Base-by-base conservation (phyloP, 2,888 invertebrate genomes). In the Sialis lutaria region DNA sequence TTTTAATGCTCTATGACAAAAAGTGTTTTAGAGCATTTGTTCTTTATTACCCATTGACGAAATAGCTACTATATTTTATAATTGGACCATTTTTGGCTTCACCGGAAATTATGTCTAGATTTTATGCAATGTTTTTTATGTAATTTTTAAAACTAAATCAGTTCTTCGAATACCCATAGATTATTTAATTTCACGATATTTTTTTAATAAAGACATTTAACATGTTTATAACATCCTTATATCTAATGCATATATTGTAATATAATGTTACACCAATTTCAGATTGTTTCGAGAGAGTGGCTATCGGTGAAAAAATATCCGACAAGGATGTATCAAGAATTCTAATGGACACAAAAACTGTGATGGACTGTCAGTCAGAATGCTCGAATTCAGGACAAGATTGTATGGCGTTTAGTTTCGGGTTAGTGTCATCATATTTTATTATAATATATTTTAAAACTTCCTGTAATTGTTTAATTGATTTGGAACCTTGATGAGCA, bases 251-350 rank as follows among this genome's bases (percentile, higher is more conserved):
- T 22, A 22, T 22, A 22, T 22, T 22, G 4, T 22, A 22, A 2
- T 22, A 22, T 22, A 22, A 22, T 22, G 22, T 22, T 22, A 22
- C 22, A 22, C 48, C 48, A 46, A 51, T 58, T 60, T 37, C 54
- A 73, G 73, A 71, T 63, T 73, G 73, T 57, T 73, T 69, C 56
- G 69, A 69, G 53, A 61, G 72, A 56, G 56, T 70, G 52, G 67
- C 70, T 8, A 68, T 72, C 47, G 73, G 72, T 39, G 65, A 69
- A 50, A 62, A 67, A 52, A 54, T 71, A 6, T 58, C 62, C 35
- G 53, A 64, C 6, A 58, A 58, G 40, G 67, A 66, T 51, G 58
- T 67, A 33, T 64, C 62, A 44, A 60, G 63, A 52, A 61, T 58
- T 47, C 10, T 35, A n/a, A 56, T 63, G 39, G 55, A 59, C 44